These are phyloP conservation scores for Ceyx cyanopectus DNA, from an alignment of 2,113 vertebrate genomes.

Conservation along the genomic window DNA sequence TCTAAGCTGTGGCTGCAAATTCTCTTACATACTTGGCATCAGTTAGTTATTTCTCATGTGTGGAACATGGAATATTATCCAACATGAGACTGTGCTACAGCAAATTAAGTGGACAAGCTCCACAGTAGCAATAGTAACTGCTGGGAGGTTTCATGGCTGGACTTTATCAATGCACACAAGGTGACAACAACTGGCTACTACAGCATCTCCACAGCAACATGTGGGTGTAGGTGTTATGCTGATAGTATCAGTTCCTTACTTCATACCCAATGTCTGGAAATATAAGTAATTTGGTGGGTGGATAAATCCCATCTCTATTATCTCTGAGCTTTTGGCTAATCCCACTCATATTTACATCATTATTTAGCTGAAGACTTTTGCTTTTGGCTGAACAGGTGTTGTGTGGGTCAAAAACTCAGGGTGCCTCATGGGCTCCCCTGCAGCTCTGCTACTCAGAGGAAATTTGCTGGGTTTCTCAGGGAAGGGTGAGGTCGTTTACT, in stretches of 20 bases:
- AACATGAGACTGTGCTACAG: not conserved
- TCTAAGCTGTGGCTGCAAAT: not conserved
- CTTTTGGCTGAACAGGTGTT: not conserved
- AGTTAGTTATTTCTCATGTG: not conserved
- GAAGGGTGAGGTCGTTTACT: not conserved
- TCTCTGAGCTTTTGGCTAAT: not conserved
- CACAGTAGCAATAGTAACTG: not conserved
- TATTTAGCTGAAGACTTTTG: not conserved
- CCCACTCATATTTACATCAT: not conserved
- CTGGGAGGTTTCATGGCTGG: slow-evolving; percentile 6
- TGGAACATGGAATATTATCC: not conserved
- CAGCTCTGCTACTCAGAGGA: not conserved
- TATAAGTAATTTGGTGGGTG: not conserved
- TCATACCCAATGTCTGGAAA: not conserved
- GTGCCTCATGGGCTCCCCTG: not conserved
- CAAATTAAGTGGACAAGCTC: not conserved
- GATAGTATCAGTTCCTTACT: not conserved
- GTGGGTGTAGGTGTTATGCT: not conserved
- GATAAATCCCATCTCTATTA: not conserved
- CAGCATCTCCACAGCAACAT: not conserved
- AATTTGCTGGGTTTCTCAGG: not conserved
- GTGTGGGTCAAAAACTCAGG: not conserved
- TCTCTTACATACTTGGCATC: not conserved
- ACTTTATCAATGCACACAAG: not conserved
- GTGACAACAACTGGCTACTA: not conserved